Evolutionary conservation across 1,140 invertebrate genomes (phyloP).

Genomic region (Sitodiplosis mosellana): DNA sequence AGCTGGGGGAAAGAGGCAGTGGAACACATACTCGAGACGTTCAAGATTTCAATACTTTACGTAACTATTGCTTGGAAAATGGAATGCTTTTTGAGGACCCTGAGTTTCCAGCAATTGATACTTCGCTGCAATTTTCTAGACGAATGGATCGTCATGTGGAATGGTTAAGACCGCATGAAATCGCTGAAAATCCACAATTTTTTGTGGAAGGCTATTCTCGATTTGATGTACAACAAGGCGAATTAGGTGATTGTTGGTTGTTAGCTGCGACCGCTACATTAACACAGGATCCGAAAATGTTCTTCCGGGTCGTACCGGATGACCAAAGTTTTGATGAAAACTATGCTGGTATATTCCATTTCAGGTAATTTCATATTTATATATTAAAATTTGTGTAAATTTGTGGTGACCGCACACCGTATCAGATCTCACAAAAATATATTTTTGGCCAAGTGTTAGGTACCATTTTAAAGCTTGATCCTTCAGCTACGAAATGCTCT

Average conservation of each 20-base stretch:
- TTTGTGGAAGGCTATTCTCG: slow-evolving; percentile 88
- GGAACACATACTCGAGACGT: too few relatives aligned
- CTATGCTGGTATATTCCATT: slow-evolving; percentile 88
- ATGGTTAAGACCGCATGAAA: slow-evolving; percentile 80
- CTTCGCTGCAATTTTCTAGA: slow-evolving; percentile 62
- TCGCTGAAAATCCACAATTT: slow-evolving; percentile 67
- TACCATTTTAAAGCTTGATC: too few relatives aligned
- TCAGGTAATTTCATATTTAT: too few relatives aligned
- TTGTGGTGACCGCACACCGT: too few relatives aligned
- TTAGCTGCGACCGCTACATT: slow-evolving; percentile 89
- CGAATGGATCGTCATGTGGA: slow-evolving; percentile 57
- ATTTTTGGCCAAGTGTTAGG: too few relatives aligned
- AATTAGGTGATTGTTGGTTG: slow-evolving; percentile 95
- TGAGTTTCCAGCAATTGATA: slow-evolving; percentile 61
- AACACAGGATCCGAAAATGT: slow-evolving; percentile 70
- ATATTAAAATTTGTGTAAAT: too few relatives aligned
- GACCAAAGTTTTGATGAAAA: slow-evolving; percentile 86
- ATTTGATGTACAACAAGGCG: slow-evolving; percentile 95
- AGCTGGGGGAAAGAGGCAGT: too few relatives aligned
- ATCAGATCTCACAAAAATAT: too few relatives aligned
- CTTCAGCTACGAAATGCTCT: too few relatives aligned
- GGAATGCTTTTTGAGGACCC: slow-evolving; percentile 74
- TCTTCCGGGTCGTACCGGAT: slow-evolving; percentile 86
- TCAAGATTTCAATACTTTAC: slow-evolving; percentile 55
- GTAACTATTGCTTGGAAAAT: slow-evolving; percentile 45